Base-by-base conservation (phyloP, 2,797 vertebrate genomes). In the Dryobates pubescens region DNA sequence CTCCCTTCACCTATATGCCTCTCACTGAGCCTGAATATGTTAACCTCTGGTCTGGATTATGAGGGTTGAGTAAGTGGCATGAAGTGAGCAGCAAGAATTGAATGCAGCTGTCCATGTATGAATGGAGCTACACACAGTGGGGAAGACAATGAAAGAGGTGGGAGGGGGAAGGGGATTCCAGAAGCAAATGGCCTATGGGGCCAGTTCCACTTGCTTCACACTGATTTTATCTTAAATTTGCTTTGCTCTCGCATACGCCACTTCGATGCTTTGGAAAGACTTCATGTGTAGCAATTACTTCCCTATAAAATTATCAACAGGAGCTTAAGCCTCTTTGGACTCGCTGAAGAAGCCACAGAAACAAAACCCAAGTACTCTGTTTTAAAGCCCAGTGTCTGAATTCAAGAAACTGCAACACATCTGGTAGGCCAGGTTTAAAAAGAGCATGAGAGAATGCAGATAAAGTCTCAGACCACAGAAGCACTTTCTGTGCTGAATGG, bases 111-210 rank as follows among this genome's bases (percentile, higher is more conserved):
- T 94, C 91, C 92, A 86, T 0, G 0, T 88, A 68, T 94, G 88
- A 96, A 96, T 94, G 90, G 93, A 86, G 81, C 93, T 95, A 94
- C 94, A 89, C 91, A 94, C 78, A 56, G 96, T 15, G 90, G 90
- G 72, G 49, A 71, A 77, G 65, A 95, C 95, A 96, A 96, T 92
- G 86, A 63, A 79, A 85, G 78, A 90, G 74, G 74, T 78, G 88
- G 76, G 69, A 80, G 92, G 88, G 91, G 79, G 95, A 92, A 84
- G 81, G 91, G 49, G 86, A 96, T 94, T 95, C 90, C 93, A 95
- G 90, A 88, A 93, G 83, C 83, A 94, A 95, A 93, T 77, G 91
- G 94, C 75, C 91, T 72, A 74, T 38, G 72, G 83, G 78, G 90
- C 83, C 88, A 91, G 89, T 92, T 94, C 90, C 86, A 84, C 83